Percentiles rank a stretch among this genome's conserved stretches.
Conservation (phyloP, 53 echinoderm and acorn worm species). For the Paracentrotus lividus region DNA sequence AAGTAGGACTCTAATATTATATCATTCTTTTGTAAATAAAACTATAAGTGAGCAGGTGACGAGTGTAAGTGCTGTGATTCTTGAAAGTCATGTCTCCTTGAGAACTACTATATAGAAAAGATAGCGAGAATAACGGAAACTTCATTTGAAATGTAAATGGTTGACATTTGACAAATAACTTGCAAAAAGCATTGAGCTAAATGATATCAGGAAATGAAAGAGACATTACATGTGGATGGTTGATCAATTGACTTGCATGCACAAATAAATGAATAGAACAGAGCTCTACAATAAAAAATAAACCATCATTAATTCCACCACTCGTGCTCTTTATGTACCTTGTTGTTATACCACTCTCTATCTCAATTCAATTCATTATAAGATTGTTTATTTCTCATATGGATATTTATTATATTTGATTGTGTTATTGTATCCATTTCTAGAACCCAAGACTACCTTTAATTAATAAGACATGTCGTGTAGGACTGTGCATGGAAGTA, state of each 20-base stretch:
- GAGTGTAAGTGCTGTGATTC: too few relatives aligned
- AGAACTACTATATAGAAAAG: too few relatives aligned
- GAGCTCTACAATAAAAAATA: too few relatives aligned
- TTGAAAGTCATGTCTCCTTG: too few relatives aligned
- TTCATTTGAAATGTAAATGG: neutral
- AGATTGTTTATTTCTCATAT: too few relatives aligned
- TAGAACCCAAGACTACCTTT: neutral
- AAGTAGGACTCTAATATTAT: too few relatives aligned
- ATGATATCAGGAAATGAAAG: conserved; percentile 23
- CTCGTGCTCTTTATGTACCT: too few relatives aligned
- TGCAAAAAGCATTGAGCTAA: conserved; percentile 31
- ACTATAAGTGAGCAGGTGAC: too few relatives aligned
- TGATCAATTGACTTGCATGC: neutral
- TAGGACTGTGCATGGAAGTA: neutral
- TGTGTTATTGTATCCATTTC: neutral
- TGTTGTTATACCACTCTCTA: neutral
- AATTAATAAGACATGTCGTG: neutral
- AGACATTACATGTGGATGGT: neutral
- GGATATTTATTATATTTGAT: too few relatives aligned
- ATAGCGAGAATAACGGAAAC: neutral
- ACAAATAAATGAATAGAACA: neutral
- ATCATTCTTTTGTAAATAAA: too few relatives aligned
- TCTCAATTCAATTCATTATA: neutral
- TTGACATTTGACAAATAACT: conserved; percentile 40
- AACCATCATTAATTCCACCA: too few relatives aligned